phyloP scores from a whole-genome alignment of 2,113 vertebrate species.

The Alouatta palliata region DNA sequence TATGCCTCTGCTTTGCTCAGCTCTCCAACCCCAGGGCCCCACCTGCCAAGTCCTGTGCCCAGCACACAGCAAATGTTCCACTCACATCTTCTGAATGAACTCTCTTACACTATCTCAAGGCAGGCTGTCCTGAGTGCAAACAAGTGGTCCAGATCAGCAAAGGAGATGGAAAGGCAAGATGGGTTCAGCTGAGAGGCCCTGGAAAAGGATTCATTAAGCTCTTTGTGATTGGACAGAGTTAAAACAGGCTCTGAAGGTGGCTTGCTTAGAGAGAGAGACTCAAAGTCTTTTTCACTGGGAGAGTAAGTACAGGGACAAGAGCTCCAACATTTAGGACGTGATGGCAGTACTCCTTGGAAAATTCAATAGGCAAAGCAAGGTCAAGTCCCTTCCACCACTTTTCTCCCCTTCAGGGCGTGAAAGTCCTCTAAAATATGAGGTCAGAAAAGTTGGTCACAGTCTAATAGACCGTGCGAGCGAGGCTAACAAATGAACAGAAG shows the following conservation, averaged over 20 bases:
- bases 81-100: neutral
- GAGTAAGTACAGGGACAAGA: neutral
- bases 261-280: neutral
- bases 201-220: neutral
- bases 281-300: neutral
- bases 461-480: neutral
- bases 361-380: neutral
- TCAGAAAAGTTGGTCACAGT: neutral
- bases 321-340: neutral
- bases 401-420: neutral
- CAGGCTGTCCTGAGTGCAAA: neutral
- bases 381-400: neutral
- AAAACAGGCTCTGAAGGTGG: neutral
- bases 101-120: neutral
- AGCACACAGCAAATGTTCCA: neutral
- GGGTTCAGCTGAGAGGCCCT: neutral
- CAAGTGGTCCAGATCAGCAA: fast-evolving
- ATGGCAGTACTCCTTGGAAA: neutral
- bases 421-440: neutral
- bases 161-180: neutral
- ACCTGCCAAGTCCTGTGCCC: no score
- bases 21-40: neutral
- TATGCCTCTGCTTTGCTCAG: neutral
- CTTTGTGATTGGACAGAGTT: neutral
- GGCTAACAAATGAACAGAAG: neutral